Percentiles rank a stretch among this genome's conserved stretches.
Conservation (phyloP, 2,113 vertebrate species). For the Abramis brama region DNA sequence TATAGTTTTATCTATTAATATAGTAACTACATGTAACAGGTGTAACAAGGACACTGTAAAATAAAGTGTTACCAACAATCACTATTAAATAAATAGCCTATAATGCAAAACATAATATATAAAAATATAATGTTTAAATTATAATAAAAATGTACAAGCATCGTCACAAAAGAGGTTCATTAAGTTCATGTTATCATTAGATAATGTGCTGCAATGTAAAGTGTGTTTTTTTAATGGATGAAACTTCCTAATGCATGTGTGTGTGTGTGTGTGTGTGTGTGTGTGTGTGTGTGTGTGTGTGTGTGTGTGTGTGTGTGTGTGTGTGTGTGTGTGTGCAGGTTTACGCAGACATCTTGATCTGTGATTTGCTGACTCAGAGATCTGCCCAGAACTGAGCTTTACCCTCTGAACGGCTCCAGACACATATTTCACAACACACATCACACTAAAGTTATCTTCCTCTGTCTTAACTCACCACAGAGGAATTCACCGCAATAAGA, state of each 20-base stretch:
- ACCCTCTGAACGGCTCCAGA: slow-evolving; percentile 27
- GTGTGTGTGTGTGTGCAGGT: slow-evolving; percentile 27
- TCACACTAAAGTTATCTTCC: slow-evolving; percentile 5
- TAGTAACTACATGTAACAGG: too few species aligned
- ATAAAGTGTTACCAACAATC: too few species aligned
- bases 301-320: slow-evolving; percentile 22
- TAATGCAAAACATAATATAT: too few species aligned
- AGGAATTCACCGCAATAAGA: background rate
- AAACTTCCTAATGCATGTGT: slow-evolving; percentile 42
- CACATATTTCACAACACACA: slow-evolving; percentile 30
- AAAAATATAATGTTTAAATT: too few species aligned
- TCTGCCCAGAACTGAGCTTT: slow-evolving; percentile 33
- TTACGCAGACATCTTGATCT: slow-evolving; percentile 13
- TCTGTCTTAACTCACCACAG: background rate
- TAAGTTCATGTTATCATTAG: background rate
- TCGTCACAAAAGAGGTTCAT: background rate
- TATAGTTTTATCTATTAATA: too few species aligned
- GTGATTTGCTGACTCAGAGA: slow-evolving; percentile 32
- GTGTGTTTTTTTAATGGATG: background rate
- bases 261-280: slow-evolving; percentile 22
- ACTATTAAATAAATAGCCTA: too few species aligned
- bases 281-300: slow-evolving; percentile 22
- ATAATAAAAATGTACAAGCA: too few species aligned
- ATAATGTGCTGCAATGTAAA: slow-evolving; percentile 53
- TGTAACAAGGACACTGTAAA: too few species aligned